These are phyloP conservation scores for Pherbina coryleti DNA, from an alignment of 2,888 invertebrate genomes.

Conservation along the genomic window DNA sequence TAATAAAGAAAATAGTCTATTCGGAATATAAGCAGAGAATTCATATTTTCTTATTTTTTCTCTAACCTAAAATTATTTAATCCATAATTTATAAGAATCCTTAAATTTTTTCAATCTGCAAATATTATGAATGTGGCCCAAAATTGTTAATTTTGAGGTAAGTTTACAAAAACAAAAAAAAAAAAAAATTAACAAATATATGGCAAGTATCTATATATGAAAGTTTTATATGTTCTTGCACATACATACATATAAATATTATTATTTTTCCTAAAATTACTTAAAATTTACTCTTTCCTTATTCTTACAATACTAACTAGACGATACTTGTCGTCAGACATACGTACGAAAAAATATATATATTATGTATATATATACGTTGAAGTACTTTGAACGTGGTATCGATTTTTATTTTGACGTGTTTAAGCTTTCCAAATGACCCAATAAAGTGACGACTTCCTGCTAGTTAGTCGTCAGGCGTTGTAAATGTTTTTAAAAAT, in stretches of 20 bases:
- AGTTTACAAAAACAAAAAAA: conserved; percentile 58
- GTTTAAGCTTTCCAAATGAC: conserved; percentile 44
- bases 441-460: conserved; percentile 47
- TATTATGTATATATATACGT: not conserved
- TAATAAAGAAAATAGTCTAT: conserved; percentile 41
- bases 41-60: conserved; percentile 19
- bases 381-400: conserved; percentile 46
- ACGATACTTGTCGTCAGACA: not conserved
- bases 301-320: conserved; percentile 43
- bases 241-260: conserved; percentile 20
- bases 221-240: conserved; percentile 3
- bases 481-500: conserved; percentile 30
- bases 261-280: not conserved
- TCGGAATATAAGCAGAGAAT: conserved; percentile 46
- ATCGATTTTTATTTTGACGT: conserved; percentile 58
- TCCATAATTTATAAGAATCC: not conserved
- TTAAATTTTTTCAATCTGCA: conserved; percentile 39
- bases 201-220: conserved; percentile 1
- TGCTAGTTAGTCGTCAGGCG: conserved; percentile 18
- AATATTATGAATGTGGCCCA: conserved; percentile 90
- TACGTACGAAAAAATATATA: conserved; percentile 14
- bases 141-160: conserved; percentile 87
- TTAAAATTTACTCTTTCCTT: not conserved
- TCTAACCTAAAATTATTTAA: not conserved
- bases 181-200: conserved; percentile 24